Evolutionary conservation across 2,113 vertebrate genomes (phyloP), one percentile per base, ranked within the genome.

Genomic region (Syngnathoides biaculeatus): DNA sequence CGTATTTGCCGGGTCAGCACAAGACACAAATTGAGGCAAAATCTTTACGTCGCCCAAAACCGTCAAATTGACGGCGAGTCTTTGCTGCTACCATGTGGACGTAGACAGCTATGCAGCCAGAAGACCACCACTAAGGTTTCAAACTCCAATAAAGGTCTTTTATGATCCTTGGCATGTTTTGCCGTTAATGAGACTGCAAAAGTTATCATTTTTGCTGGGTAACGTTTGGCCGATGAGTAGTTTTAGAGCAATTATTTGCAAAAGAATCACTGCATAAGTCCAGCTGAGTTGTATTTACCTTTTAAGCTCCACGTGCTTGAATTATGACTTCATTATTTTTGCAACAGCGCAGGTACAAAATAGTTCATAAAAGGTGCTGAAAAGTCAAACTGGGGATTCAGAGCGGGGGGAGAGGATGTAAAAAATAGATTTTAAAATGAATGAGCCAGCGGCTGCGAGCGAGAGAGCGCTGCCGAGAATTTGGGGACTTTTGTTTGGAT

Each of bases 401-500:
- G 26, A 27, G 55, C 14, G 55, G 10, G n/a, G n/a, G n/a, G n/a
- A n/a, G n/a, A n/a, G n/a, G n/a, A n/a, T n/a, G n/a, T n/a, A 20
- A 60, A 20, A 11, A 60, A 7, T 20, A 42, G 13, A 12, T 13
- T 12, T 48, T 8, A 58, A 27, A 68, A 43, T 8, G 39, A 52
- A 40, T 20, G 30, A 61, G 40, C 35, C 58, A 8, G 43, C 38
- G 19, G 24, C 15, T 61, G 13, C 52, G 58, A 63, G 22, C 12
- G 39, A 22, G 2, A 8, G 30, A 35, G 30, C 30, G 60, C 59
- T 53, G 26, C 2, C 27, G 60, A 45, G 38, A 64, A 30, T 57
- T 57, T 40, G 38, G n/a, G 2, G 43, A 57, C 60, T 64, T 64
- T 24, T n/a, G 58, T 63, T 62, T 64, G 26, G 20, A 22, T 57